These are phyloP conservation scores for Anguilla obscura DNA, from an alignment of 2,797 vertebrate genomes.

Conservation along the genomic window DNA sequence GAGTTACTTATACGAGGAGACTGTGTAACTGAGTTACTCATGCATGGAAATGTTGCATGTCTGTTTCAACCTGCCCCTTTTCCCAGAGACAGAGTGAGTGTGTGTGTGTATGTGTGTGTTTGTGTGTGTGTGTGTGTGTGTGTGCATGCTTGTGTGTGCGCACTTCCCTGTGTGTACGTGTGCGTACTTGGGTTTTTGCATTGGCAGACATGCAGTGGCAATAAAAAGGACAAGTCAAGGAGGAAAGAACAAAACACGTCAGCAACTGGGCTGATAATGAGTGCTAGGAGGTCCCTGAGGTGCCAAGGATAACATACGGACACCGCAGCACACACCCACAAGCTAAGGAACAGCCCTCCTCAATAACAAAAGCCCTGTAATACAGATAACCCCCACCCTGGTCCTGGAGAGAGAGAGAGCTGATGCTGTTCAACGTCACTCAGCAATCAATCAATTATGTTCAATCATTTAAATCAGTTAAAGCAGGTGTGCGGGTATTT, in stretches of 20 bases:
- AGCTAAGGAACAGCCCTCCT: too few species aligned
- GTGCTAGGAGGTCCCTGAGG: background rate
- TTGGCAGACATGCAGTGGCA: background rate
- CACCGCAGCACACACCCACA: constrained; percentile 22
- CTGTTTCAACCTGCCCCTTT: background rate
- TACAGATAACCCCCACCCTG: too few species aligned
- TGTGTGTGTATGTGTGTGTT: constrained; percentile 21
- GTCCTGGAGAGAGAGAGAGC: too few species aligned
- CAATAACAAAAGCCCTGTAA: too few species aligned
- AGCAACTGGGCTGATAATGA: background rate
- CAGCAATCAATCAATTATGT: too few species aligned
- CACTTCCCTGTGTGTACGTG: too few species aligned
- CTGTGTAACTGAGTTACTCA: background rate
- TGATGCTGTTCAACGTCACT: too few species aligned
- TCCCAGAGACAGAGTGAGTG: constrained; percentile 25
- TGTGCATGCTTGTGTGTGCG: constrained; percentile 8
- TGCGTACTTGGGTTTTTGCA: background rate
- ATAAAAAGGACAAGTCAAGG: constrained; percentile 1
- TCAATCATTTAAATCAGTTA: too few species aligned
- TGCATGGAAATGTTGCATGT: too few species aligned
- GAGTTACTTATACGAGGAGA: too few species aligned
- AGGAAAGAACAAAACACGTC: background rate
- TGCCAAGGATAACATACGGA: background rate
- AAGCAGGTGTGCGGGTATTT: too few species aligned
- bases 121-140: constrained; percentile 13